Evolutionary conservation across 2,797 vertebrate species (phyloP), one percentile per base, ranked within the genome.

Genomic region (Sebastes kiyomatsui): DNA sequence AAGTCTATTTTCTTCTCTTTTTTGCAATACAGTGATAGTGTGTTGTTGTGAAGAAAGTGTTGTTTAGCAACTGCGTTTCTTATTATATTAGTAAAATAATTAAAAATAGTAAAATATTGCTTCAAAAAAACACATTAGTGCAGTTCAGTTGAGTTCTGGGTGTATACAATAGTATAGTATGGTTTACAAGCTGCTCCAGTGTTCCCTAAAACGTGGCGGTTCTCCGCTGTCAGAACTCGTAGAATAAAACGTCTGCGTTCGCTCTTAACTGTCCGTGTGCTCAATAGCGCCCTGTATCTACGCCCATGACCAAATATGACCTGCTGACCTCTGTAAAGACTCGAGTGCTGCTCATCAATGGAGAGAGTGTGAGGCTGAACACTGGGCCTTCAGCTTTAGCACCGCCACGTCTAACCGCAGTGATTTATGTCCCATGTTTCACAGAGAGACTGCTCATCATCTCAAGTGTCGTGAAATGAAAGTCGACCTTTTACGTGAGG

Each of bases 351-450:
- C 61, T 90, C 86, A 81, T 91, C 91, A 93, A 93, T 92, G 82
- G 87, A 81, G 59, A 71, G 85, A 90, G 87, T 93, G 86, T 94
- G 81, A 83, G 68, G 3, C 68, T 16, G 75, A 94, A 92, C 86
- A 89, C 79, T 81, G 84, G 54, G 27, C 82, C 76, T 67, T 86
- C 79, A 88, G 86, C 77, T 84, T 67, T 13, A 76, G 65, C 72
- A 28, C 74, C 79, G 5, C 32, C 54, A n/a, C 65, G n/a, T 86
- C 75, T 82, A 67, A 72, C 79, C 72, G 16, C 30, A 18, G 65
- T 81, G 55, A 88, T 23, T 85, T 79, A 86, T 65, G 67, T 25
- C 18, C 66, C 55, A 0, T 13, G 56, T 75, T 75, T 84, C 74
- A 75, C 49, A 77, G 67, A 81, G 38, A 66, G 52, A 2, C 49